Base-by-base conservation (phyloP, 2,113 vertebrate species). In the Eretmochelys imbricata region DNA sequence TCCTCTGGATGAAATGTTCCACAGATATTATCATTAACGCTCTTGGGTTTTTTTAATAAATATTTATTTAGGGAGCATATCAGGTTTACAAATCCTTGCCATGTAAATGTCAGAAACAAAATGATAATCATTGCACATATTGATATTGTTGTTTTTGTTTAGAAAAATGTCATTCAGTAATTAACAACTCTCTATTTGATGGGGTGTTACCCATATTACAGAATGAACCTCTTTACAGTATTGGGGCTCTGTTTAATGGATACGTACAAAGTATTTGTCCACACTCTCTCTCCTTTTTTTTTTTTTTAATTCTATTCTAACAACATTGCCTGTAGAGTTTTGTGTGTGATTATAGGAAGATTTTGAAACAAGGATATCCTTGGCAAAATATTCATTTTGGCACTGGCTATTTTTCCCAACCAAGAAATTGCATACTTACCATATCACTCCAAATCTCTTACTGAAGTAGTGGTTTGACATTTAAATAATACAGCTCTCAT, bases 291-390 rank as follows among this genome's bases (percentile, higher is more conserved):
- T 53, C 84, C 38, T 4, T 4, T 4, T 80, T 16, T 46, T 82
- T 57, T 75, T 80, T 25, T 49, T 82, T 59, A 54, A 84, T 54
- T 11, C 42, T 88, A 0, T n/a, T 54, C 42, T 93, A 89, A 59
- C 81, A 91, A 89, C 38, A 69, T 87, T 50, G 89, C 85, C 72
- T 51, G 51, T 4, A 46, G 4, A 29, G 13, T 51, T 35, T 24
- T 31, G 84, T 80, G 85, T 85, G 54, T 78, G 31, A 91, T 46
- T 51, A 82, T 80, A 89, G 75, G 50, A 62, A 38, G 35, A 72
- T 72, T 88, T 93, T 94, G 86, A 79, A 88, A 88, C 42, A 88
- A 81, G 27, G 57, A 54, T 65, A 91, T 57, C 84, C 57, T 79
- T 80, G 46, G 48, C 57, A 53, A 89, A 24, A 8, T n/a, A 76